Base-by-base conservation (phyloP, 2,113 vertebrate species). In the Malurus cyaneus region DNA sequence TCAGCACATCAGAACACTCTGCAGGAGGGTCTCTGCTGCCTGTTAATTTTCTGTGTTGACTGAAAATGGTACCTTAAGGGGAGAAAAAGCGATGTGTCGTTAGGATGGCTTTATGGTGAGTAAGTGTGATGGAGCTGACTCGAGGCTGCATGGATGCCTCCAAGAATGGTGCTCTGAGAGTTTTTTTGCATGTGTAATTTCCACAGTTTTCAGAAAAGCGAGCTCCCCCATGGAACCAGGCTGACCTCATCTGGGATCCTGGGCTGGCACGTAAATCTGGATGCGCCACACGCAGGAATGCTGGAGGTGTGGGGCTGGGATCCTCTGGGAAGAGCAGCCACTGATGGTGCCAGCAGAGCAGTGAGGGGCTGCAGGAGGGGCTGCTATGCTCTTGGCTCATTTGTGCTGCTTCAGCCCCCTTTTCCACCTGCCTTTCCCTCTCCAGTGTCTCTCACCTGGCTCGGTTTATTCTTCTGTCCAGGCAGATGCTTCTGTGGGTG, bases 241-340 rank as follows among this genome's bases (percentile, higher is more conserved):
- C 91, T 83, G 86, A 80, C 32, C 42, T 80, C 80, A 60, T 31
- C 64, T 42, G 59, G 72, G 89, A 46, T 86, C 50, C 86, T 77
- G 5, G 0, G 41, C 86, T 72, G 76, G 80, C 12, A 9, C 1
- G 1, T 53, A 50, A 53, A 69, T 53, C 59, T 49, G 5, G 67
- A 39, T 56, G 46, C 57, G 39, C 49, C 66, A 14, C 29, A 5
- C 5, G 42, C 56, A 62, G 81, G 70, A 69, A 4, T 8, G 5
- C 44, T 67, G 77, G 62, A 5, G 1, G 18, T 6, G 34, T 3
- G 7, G 57, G 61, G 64, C 69, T 85, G 54, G 65, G 65, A 9
- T 13, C 50, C 60, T 84, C 41, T 56, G 84, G 26, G 86, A n/a
- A 39, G 62, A 64, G 59, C 83, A 36, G 73, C 52, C 62, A 3